A percentile compares a stretch with the other conserved stretches of the same genome.
Evolutionary conservation across 2,888 invertebrate species (phyloP).

Genomic region (Eremobia ochroleuca): DNA sequence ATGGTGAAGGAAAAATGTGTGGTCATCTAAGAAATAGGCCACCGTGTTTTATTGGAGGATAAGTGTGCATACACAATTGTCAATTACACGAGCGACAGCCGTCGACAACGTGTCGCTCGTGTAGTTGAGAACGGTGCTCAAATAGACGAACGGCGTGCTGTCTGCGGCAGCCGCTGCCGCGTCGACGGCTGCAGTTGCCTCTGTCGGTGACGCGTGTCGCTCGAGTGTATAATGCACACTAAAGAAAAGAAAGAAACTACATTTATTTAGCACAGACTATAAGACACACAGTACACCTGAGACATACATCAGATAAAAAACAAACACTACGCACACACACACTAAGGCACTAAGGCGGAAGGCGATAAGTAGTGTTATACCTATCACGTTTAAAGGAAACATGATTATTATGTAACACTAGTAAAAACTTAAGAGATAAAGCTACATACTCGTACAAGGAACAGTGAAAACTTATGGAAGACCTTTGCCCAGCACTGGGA

Average conservation of each 20-base stretch:
- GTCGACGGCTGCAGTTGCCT: too few relatives aligned
- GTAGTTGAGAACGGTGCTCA: neutral
- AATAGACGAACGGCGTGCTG: neutral
- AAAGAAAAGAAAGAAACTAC: too few relatives aligned
- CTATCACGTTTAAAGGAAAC: neutral
- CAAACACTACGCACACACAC: too few relatives aligned
- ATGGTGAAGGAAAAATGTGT: slow-evolving; percentile 25
- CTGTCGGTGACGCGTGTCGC: too few relatives aligned
- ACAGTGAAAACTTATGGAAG: neutral
- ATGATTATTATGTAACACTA: neutral
- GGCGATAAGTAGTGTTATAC: neutral
- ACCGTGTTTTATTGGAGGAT: slow-evolving; percentile 10
- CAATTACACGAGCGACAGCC: neutral
- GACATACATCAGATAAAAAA: too few relatives aligned
- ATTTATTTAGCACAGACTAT: too few relatives aligned
- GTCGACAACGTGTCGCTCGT: neutral
- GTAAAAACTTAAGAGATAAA: neutral
- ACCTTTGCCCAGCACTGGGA: neutral
- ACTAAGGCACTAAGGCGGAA: slow-evolving; percentile 3
- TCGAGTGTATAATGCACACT: too few relatives aligned
- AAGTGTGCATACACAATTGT: too few relatives aligned
- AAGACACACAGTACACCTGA: too few relatives aligned
- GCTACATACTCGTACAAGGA: neutral
- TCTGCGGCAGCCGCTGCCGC: neutral
- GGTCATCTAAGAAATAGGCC: slow-evolving; percentile 11